These are phyloP conservation scores for Tinamus guttatus DNA, from an alignment of 2,113 vertebrate genomes.

Conservation along the genomic window DNA sequence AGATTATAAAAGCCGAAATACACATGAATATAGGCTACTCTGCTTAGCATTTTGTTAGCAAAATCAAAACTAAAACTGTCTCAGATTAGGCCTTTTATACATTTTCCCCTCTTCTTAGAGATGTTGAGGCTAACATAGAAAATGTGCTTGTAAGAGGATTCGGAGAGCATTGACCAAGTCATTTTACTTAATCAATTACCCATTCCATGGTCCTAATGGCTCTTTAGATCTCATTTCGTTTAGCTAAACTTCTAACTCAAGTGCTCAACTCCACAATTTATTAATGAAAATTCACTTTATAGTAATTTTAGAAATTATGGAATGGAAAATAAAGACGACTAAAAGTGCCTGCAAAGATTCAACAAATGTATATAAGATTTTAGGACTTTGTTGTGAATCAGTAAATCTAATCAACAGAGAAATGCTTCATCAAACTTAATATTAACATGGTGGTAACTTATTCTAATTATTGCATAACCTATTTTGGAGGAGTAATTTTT, in stretches of 20 bases:
- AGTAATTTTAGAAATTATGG: constrained; percentile 35
- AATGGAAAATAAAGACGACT: constrained; percentile 66
- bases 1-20: neutral
- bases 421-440: constrained; percentile 38
- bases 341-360: constrained; percentile 21
- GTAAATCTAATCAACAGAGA: constrained; percentile 39
- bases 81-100: neutral
- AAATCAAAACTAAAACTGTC: neutral
- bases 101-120: neutral
- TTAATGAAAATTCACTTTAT: constrained; percentile 10
- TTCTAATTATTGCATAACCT: constrained; percentile 53
- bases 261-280: neutral
- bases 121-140: neutral
- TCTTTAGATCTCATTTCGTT: constrained; percentile 27
- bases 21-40: neutral
- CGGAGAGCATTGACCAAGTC: neutral
- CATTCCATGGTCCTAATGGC: constrained; percentile 28
- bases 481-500: constrained; percentile 51
- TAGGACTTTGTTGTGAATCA: neutral
- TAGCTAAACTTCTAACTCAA: neutral
- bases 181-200: constrained; percentile 51
- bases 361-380: neutral
- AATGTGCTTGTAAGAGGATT: neutral
- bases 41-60: neutral
- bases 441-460: constrained; percentile 40